These are phyloP conservation scores for Bhutanitis thaidina DNA, from an alignment of 2,888 invertebrate genomes.

Conservation along the genomic window DNA sequence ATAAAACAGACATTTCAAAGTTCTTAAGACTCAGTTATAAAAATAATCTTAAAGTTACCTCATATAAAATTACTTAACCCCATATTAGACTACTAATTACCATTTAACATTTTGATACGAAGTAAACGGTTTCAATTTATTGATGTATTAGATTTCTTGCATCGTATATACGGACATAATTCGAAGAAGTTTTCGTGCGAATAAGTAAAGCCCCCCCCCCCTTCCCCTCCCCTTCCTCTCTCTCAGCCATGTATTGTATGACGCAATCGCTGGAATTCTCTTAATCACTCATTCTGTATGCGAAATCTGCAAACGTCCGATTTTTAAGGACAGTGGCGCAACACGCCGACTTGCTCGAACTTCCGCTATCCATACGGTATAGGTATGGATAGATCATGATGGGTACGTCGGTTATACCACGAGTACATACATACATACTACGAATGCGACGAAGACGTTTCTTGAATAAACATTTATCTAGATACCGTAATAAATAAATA, in stretches of 20 bases:
- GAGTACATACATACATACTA: background rate
- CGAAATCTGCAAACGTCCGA: conserved; percentile 46
- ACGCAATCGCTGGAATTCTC: conserved; percentile 46
- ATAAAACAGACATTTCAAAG: too few species aligned
- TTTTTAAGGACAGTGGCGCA: conserved; percentile 48
- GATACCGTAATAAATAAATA: background rate
- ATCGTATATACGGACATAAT: background rate
- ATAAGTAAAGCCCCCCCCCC: conserved; percentile 39
- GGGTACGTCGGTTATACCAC: too few species aligned
- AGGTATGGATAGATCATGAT: too few species aligned
- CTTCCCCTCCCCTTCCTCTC: conserved; percentile 48
- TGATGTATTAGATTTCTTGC: background rate
- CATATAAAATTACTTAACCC: too few species aligned
- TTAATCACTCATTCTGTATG: conserved; percentile 54
- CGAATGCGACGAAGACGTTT: conserved; percentile 7
- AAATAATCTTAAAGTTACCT: too few species aligned
- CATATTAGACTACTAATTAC: too few species aligned
- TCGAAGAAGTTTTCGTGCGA: conserved; percentile 22
- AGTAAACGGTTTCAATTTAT: background rate
- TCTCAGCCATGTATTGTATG: conserved; percentile 40
- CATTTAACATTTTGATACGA: background rate
- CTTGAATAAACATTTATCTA: conserved; percentile 24
- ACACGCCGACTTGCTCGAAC: conserved; percentile 32
- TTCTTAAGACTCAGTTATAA: too few species aligned
- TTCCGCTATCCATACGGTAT: conserved; percentile 29